Percentiles rank a stretch among this genome's conserved stretches.
These are phyloP conservation scores for Hydrotaea cyrtoneurina DNA, from an alignment of 2,888 invertebrate species.

Conservation along the genomic window DNA sequence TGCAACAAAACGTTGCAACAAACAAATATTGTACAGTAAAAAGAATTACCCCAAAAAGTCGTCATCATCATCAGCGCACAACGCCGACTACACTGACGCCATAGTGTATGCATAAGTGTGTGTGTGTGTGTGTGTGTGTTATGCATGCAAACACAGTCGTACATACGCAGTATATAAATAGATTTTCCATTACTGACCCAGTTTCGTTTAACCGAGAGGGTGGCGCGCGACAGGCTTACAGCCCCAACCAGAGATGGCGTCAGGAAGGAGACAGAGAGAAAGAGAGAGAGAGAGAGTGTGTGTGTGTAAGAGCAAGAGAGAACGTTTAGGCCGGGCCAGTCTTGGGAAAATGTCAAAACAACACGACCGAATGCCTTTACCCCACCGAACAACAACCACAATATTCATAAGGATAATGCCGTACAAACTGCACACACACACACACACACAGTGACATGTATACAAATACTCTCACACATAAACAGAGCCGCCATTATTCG, in stretches of 20 bases:
- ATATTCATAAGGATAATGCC: conserved; percentile 52
- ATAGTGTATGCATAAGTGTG: not conserved
- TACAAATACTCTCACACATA: conserved; percentile 22
- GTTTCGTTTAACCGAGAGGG: conserved; percentile 47
- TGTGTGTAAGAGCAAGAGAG: no score
- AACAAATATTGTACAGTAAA: conserved; percentile 40
- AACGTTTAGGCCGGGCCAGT: not conserved
- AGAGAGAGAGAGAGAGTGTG: not conserved
- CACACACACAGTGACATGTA: conserved; percentile 16
- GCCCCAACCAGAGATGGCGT: not conserved
- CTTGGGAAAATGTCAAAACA: conserved; percentile 59
- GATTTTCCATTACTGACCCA: conserved; percentile 71
- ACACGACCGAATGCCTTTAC: conserved; percentile 12
- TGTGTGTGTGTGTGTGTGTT: not conserved
- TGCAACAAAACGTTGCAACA: conserved; percentile 49
- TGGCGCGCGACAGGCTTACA: not conserved
- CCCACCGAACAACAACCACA: conserved; percentile 24
- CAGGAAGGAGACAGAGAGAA: not conserved
- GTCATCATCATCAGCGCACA: conserved; percentile 11
- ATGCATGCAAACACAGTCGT: not conserved
- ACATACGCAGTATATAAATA: conserved; percentile 54
- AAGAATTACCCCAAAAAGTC: conserved; percentile 32
- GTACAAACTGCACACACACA: conserved; percentile 27
- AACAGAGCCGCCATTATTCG: not conserved
- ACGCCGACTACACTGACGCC: conserved; percentile 63